Base-by-base conservation (phyloP, 2,888 invertebrate genomes). In the Trisateles emortualis region DNA sequence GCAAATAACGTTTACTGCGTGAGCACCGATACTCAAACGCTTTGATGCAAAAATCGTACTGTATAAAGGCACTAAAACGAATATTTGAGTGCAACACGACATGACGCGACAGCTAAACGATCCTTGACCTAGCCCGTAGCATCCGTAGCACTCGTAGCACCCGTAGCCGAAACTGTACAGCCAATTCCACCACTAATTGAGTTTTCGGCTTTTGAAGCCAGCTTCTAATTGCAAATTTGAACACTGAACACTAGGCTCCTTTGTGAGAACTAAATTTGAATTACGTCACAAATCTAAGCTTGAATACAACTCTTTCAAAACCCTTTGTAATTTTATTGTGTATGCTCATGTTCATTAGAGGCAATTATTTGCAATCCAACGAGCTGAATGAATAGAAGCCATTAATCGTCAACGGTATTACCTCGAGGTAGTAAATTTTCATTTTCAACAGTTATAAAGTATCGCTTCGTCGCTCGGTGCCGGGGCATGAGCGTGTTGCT, bases 151-250 rank as follows among this genome's bases (percentile, higher is more conserved):
- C 19, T 13, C 45, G 45, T 45, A 49, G 54, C 44, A 29, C 10
- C 29, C 14, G 36, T 49, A 49, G 42, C 35, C 22, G 19, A 24
- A 32, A 30, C 39, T 22, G 22, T 26, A 8, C n/a, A 24, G 53
- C 69, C 72, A 72, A 78, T 76, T 78, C 72, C 24, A 59, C 52
- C 71, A 62, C 69, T 78, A 81, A 84, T 82, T 79, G 78, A 76
- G 74, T 83, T 82, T 78, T 74, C 66, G 68, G 76, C 76, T 76
- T 78, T 76, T 60, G 74, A 73, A 68, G 68, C 55, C 59, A 55
- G 44, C 14, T 53, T 42, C 16, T 10, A 38, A 50, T 46, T 60
- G 13, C 59, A 59, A 73, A 70, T 66, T 77, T 61, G 68, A 70
- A 74, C 62, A 51, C 56, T 59, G 5, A 2, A 48, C 53, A 50